Percentiles rank a stretch among this genome's conserved stretches.
These are phyloP conservation scores for Leptodactylus fuscus DNA, from an alignment of 2,113 vertebrate genomes.

Conservation along the genomic window DNA sequence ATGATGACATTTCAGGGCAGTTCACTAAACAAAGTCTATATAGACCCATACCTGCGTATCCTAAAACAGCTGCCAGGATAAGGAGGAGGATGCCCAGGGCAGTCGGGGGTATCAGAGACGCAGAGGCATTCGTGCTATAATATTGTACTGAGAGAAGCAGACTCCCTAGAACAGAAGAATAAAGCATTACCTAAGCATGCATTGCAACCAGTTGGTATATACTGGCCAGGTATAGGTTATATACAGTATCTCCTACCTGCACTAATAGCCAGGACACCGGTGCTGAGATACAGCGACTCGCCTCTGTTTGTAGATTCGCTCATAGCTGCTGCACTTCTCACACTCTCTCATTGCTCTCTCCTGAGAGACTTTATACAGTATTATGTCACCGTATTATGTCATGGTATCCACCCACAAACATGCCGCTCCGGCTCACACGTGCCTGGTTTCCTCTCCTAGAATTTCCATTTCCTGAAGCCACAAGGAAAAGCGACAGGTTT, in stretches of 20 bases:
- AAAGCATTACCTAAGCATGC: not conserved
- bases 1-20: no score
- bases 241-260: constrained; percentile 43
- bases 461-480: not conserved
- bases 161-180: constrained; percentile 70
- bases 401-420: constrained; percentile 8
- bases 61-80: constrained; percentile 73
- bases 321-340: not conserved
- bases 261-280: constrained; percentile 36
- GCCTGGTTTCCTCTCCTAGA: not conserved
- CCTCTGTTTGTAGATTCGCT: not conserved
- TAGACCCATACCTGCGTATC: constrained; percentile 77
- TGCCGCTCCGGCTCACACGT: not conserved
- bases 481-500: not conserved
- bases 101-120: constrained; percentile 73
- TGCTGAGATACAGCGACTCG: constrained; percentile 27
- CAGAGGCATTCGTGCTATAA: constrained; percentile 71
- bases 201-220: not conserved
- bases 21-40: no score
- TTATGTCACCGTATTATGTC: constrained; percentile 19
- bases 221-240: not conserved
- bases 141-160: constrained; percentile 79
- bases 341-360: not conserved
- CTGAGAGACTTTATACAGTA: not conserved
- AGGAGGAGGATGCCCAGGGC: constrained; percentile 84